Conservation (phyloP, 2,888 invertebrate species). For the Mesodorylaimus sp. region DNA sequence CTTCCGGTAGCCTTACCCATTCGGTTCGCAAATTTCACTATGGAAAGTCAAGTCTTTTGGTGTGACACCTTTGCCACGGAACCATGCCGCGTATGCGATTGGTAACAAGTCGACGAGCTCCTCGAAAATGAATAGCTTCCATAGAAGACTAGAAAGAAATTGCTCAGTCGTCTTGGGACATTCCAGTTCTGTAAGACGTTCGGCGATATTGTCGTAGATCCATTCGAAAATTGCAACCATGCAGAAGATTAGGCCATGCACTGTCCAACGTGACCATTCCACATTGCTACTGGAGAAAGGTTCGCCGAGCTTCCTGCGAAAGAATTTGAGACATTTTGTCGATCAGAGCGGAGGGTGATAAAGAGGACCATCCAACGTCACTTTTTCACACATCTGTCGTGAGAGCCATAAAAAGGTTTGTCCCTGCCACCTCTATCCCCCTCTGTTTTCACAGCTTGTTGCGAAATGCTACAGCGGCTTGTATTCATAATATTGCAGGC, state of each 20-base stretch:
- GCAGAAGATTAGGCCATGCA: constrained; percentile 1
- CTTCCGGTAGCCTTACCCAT: too few species aligned
- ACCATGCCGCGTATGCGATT: constrained; percentile 3
- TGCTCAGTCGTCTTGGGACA: neutral
- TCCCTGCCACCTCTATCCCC: too few species aligned
- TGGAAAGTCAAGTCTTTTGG: neutral
- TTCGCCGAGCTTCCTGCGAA: neutral
- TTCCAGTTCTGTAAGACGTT: neutral
- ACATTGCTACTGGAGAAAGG: neutral
- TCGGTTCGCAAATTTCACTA: neutral
- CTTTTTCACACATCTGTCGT: too few species aligned
- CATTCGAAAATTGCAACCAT: constrained; percentile 1
- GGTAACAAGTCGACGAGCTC: constrained; percentile 1
- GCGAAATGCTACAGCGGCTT: too few species aligned
- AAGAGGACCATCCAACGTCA: too few species aligned
- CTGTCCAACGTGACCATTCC: neutral
- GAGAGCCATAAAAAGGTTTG: too few species aligned
- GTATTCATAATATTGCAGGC: too few species aligned
- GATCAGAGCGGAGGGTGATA: too few species aligned
- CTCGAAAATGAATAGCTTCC: constrained; percentile 5
- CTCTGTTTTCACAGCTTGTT: too few species aligned
- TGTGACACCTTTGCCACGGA: neutral
- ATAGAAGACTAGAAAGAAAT: neutral
- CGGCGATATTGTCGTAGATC: constrained; percentile 1
- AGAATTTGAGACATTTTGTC: too few species aligned